These are phyloP conservation scores for Zaprionus lineosus DNA, from an alignment of 2,888 invertebrate genomes.

Conservation along the genomic window DNA sequence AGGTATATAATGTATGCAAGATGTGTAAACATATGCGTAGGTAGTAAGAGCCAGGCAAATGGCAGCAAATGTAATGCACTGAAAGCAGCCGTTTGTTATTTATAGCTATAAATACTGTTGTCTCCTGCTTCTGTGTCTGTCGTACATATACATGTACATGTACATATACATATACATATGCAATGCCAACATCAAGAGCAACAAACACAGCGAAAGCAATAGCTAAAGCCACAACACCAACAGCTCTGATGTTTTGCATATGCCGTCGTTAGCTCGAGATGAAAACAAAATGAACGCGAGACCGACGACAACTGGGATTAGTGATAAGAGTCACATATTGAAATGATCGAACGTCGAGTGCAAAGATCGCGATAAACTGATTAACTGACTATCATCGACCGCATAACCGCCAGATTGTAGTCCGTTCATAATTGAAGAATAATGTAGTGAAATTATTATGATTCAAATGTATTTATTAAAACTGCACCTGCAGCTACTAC, in stretches of 20 bases:
- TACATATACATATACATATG: slow-evolving; percentile 19
- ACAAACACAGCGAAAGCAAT: slow-evolving; percentile 11
- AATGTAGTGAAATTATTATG: no score
- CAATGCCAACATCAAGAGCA: slow-evolving; percentile 17
- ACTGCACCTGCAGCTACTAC: slow-evolving; percentile 43
- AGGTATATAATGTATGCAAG: no score
- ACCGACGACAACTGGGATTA: slow-evolving; percentile 18
- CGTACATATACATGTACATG: no score
- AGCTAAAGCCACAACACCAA: slow-evolving; percentile 8
- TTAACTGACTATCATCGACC: slow-evolving; percentile 13
- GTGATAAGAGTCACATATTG: slow-evolving; percentile 57
- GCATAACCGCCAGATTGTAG: slow-evolving; percentile 14
- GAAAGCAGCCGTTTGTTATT: slow-evolving; percentile 75
- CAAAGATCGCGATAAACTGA: slow-evolving; percentile 56
- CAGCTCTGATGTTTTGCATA: slow-evolving; percentile 37
- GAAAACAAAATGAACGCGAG: slow-evolving; percentile 38
- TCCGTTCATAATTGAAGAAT: no score
- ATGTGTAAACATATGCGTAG: no score
- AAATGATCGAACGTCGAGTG: slow-evolving; percentile 35
- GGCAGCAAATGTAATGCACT: no score
- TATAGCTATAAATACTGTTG: slow-evolving; percentile 50
- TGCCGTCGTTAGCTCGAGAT: slow-evolving; percentile 31
- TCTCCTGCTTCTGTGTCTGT: slow-evolving; percentile 13
- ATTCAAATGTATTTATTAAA: neutral
- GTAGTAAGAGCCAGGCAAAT: no score